Percentiles rank a stretch among this genome's conserved stretches.
Evolutionary conservation across 1,140 invertebrate genomes (phyloP).

Genomic region (Daktulosphaira vitifoliae): DNA sequence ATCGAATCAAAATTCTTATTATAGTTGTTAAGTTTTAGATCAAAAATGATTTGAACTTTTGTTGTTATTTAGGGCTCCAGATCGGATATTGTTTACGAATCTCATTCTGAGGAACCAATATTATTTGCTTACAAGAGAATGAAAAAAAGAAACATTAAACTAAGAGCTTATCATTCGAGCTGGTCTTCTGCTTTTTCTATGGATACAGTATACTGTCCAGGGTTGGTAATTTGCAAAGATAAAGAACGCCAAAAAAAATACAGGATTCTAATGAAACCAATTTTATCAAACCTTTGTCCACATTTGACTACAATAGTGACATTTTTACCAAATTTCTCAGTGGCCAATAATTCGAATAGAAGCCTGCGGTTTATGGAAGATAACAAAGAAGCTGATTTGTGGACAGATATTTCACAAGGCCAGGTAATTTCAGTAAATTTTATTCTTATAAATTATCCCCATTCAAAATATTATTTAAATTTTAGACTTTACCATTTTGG

Average conservation of each 20-base stretch:
- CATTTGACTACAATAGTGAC: constrained; percentile 75
- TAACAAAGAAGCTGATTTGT: constrained; percentile 72
- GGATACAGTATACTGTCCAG: constrained; percentile 61
- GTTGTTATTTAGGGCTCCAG: constrained; percentile 55
- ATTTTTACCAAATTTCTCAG: constrained; percentile 72
- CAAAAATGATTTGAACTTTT: too few relatives aligned
- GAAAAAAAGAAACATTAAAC: constrained; percentile 51
- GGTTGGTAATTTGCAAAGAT: constrained; percentile 62
- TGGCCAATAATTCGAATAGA: constrained; percentile 63
- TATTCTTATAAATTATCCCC: not conserved
- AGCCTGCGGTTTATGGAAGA: constrained; percentile 73
- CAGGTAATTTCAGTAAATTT: too few relatives aligned
- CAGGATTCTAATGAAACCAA: constrained; percentile 50
- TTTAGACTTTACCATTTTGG: constrained; percentile 63
- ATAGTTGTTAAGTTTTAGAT: too few relatives aligned
- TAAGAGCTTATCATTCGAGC: constrained; percentile 60
- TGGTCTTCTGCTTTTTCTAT: constrained; percentile 64
- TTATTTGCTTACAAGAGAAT: constrained; percentile 62
- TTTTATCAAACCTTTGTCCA: constrained; percentile 56
- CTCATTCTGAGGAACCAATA: constrained; percentile 54
- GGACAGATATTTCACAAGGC: constrained; percentile 63
- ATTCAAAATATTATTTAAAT: constrained; percentile 28
- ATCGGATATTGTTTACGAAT: constrained; percentile 58
- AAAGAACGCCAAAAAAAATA: constrained; percentile 57
- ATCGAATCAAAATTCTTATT: too few relatives aligned